Base-by-base conservation (phyloP, 2,888 invertebrate genomes). In the Syrista parreyssii region DNA sequence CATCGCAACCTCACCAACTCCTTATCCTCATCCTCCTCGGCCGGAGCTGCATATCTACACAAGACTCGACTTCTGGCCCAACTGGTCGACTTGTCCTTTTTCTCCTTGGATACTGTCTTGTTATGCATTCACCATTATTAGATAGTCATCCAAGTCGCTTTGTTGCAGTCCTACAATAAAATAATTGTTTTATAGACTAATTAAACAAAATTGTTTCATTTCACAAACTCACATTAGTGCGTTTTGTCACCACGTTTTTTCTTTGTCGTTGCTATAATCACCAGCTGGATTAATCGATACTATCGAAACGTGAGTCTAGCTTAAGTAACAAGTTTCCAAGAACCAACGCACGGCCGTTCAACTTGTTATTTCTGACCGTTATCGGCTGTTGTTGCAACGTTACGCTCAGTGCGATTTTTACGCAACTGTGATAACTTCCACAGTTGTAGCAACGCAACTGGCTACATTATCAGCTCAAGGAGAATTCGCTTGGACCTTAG, bases 351-450 rank as follows among this genome's bases (percentile, higher is more conserved):
- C 81, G 87, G 87, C 80, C 86, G 80, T 88, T 88, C 86, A 88
- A 88, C 88, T 87, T 86, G 86, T 85, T 87, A 86, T 87, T 88
- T 85, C 81, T 79, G 81, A 35, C 74, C 79, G 79, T 87, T 87
- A 86, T 88, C 86, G 80, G 79, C 78, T 85, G 84, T 83, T 88
- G 84, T 86, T 83, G 82, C 84, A 84, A 83, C 75, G 78, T 80
- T 79, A 76, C 80, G 55, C 55, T 55, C 55, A 23, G 55, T 23
- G 23, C 55, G 15, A 55, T 55, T 55, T 55, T 55, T 55, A 55
- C 55, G 55, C 55, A 55, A 55, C 23, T 55, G 55, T 23, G 55
- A 55, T 55, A 55, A 55, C 55, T 23, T 9, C 9, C 23, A 23
- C 55, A 55, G 55, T 15, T 23, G 55, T 23, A 55, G 55, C 23